Evolutionary conservation across 2,113 vertebrate genomes (phyloP).

Genomic region (Myodes glareolus): DNA sequence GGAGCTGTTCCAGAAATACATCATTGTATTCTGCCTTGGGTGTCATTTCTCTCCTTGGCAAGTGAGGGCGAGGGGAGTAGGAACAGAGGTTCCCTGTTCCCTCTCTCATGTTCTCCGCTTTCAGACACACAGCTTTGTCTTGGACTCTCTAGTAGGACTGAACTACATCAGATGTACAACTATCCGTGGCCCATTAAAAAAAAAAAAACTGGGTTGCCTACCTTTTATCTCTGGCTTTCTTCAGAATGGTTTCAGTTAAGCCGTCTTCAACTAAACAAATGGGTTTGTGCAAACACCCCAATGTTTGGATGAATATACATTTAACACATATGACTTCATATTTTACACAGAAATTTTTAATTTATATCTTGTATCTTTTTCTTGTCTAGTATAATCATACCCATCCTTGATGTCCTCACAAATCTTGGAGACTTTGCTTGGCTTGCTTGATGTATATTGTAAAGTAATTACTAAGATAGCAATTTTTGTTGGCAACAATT

Average conservation of each 20-base stretch:
- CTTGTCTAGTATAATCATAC: neutral
- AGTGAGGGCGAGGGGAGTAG: conserved; percentile 47
- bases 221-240: neutral
- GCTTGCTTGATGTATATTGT: neutral
- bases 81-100: conserved; percentile 67
- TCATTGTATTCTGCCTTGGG: conserved; percentile 70
- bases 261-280: neutral
- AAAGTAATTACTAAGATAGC: neutral
- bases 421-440: neutral
- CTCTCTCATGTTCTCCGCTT: neutral
- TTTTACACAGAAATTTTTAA: neutral
- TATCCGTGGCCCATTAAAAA: neutral
- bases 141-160: conserved; percentile 16
- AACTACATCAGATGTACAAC: neutral
- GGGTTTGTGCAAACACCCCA: conserved; percentile 32
- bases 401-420: neutral
- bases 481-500: neutral
- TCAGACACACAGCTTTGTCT: conserved; percentile 35
- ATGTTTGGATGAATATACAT: neutral
- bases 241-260: conserved; percentile 3
- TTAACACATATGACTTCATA: conserved; percentile 7
- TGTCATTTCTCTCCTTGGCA: conserved; percentile 73
- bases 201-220: neutral
- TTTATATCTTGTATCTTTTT: neutral
- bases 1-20: conserved; percentile 72